Evolutionary conservation across 2,797 vertebrate genomes (phyloP), one percentile per base, ranked within the genome.

Genomic region (Protosalanx chinensis): DNA sequence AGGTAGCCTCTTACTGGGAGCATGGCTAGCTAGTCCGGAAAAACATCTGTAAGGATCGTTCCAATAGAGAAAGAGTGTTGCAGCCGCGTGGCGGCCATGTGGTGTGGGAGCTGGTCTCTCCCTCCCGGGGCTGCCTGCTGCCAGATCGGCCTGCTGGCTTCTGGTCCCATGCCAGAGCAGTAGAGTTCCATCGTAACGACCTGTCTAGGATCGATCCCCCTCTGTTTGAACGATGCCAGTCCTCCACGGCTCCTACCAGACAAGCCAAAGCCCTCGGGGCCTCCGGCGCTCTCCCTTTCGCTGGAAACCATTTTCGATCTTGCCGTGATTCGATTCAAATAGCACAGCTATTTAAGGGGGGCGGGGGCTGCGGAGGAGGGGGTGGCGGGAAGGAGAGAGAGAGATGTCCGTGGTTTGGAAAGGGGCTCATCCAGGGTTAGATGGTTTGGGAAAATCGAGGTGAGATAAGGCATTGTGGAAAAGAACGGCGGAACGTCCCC

Each of bases 281-380:
- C 74, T 72, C 68, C 72, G 71, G 16, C 49, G 46, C 81, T 70
- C 32, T 67, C 0, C 62, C 75, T 77, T 82, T 80, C 81, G 72
- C 80, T 80, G 64, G 68, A 88, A 84, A 74, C 70, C 72, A 84
- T 89, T 88, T 86, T 83, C 60, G 81, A 82, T 67, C 60, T 71
- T 73, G 67, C 80, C 37, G 68, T 62, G 65, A 73, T 76, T 82
- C 72, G 75, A 85, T 88, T 74, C 80, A 87, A 87, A 90, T 89
- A 88, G 77, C 77, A 79, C 73, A 82, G 82, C 80, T 79, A 68
- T 79, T 85, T 80, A 81, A 85, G 72, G 76, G 68, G 77, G 75
- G 79, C 81, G 76, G 76, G 81, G 81, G 82, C 23, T 27, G 23
- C 23, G 81, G 71, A 61, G 72, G 37, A 3, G 37, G 10, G 8